These are phyloP conservation scores for Pomatostomus ruficeps DNA, from an alignment of 2,113 vertebrate species.

Conservation along the genomic window DNA sequence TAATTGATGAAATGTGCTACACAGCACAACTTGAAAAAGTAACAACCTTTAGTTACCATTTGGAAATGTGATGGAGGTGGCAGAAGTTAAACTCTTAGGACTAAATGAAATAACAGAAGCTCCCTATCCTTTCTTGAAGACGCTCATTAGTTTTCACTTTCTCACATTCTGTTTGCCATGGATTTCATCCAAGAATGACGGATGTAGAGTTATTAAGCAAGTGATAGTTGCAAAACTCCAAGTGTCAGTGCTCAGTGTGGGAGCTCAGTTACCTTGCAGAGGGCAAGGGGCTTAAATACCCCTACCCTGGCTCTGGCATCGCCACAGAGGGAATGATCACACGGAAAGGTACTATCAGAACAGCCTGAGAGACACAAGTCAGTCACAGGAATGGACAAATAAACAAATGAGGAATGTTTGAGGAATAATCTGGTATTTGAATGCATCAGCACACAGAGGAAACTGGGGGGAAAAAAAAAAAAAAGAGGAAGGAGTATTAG, in stretches of 20 bases:
- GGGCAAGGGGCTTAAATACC: slow-evolving; percentile 24
- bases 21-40: slow-evolving; percentile 72
- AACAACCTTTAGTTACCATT: slow-evolving; percentile 77
- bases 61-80: slow-evolving; percentile 74
- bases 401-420: neutral
- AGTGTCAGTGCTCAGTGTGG: slow-evolving; percentile 66
- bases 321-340: neutral
- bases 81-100: slow-evolving; percentile 76
- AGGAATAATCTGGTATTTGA: neutral
- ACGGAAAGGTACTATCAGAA: neutral
- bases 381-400: neutral
- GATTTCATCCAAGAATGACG: slow-evolving; percentile 73
- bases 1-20: slow-evolving; percentile 77
- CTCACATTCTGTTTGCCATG: slow-evolving; percentile 78
- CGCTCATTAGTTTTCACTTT: slow-evolving; percentile 76
- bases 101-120: slow-evolving; percentile 73
- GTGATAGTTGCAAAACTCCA: slow-evolving; percentile 71
- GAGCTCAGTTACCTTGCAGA: slow-evolving; percentile 57
- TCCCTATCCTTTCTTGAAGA: slow-evolving; percentile 74
- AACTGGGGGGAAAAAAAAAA: fast-evolving
- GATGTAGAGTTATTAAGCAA: slow-evolving; percentile 73
- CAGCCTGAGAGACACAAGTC: neutral
- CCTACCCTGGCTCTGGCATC: neutral
- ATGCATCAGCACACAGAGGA: neutral
- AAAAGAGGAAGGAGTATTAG: neutral